Evolutionary conservation across 2,888 invertebrate species (phyloP), one percentile per base, ranked within the genome.

Genomic region (Eupithecia exiguata): DNA sequence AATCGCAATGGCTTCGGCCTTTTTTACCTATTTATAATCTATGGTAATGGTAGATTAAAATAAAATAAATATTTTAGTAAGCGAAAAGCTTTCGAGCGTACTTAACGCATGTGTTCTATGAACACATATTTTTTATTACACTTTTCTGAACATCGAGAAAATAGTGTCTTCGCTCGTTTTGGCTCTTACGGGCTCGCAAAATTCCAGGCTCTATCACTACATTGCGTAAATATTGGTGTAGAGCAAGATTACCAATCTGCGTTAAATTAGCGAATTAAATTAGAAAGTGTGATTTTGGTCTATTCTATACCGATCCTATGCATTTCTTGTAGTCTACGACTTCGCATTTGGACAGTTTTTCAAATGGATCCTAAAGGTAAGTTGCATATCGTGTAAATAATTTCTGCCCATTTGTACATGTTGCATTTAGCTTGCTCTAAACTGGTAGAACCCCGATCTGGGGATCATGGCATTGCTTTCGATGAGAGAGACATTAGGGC

Each of bases 281-380:
- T 58, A 58, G 58, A 58, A 58, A 58, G 58, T 58, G 58, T 25
- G 58, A 58, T 58, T 58, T 58, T 25, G 25, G 25, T 58, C n/a
- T 25, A 25, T 58, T 25, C 21, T 25, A 58, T 58, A 58, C 21
- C 5, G 30, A 30, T 30, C 30, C 4, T 58, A 58, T 25, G 58
- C 58, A 58, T 58, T 58, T 14, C 53, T 53, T 53, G 35, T 35
- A 12, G 30, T 25, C 12, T 58, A 25, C 58, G 58, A 25, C 58
- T 58, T 58, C 5, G 21, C 12, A 58, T 58, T 58, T 58, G 58
- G 58, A 58, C 58, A 58, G 25, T 12, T 25, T 25, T 14, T 58
- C 58, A 25, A 58, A 75, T 75, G 75, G 72, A 75, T 70, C 68
- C 70, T 25, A 72, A 43, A 16, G 72, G 75, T 75, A 68, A 14